These are phyloP conservation scores for Hemibates koningsi DNA, from an alignment of 2,113 vertebrate species.

Conservation along the genomic window DNA sequence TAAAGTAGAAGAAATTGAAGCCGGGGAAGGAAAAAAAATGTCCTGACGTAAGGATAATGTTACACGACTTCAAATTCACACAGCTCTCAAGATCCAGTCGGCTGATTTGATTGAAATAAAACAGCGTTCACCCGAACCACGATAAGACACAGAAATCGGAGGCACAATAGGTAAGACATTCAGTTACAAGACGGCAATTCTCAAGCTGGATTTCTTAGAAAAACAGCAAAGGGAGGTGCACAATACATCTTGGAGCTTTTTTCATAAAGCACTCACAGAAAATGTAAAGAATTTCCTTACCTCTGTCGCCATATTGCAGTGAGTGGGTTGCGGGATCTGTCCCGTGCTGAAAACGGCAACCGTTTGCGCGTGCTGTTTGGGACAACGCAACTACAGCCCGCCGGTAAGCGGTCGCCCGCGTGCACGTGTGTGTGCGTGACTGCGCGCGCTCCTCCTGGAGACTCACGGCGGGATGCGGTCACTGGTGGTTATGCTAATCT, in stretches of 20 bases:
- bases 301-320: conserved; percentile 71
- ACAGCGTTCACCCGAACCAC: background rate
- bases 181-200: background rate
- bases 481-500: background rate
- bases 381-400: conserved; percentile 24
- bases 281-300: conserved; percentile 38
- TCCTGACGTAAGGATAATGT: background rate
- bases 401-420: background rate
- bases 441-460: background rate
- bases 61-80: background rate
- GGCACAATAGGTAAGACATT: background rate
- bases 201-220: background rate
- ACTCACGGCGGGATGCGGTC: background rate
- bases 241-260: background rate
- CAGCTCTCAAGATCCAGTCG: background rate
- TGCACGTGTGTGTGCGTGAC: background rate
- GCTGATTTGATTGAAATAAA: background rate
- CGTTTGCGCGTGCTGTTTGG: conserved; percentile 31
- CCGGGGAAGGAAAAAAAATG: background rate
- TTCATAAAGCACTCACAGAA: background rate
- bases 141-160: background rate
- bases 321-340: conserved; percentile 40
- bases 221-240: background rate
- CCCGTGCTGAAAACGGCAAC: conserved; percentile 49
- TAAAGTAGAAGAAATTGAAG: background rate